phyloP scores from a whole-genome alignment of 2,888 invertebrate genomes.

The Sarcophaga rosellei region DNA sequence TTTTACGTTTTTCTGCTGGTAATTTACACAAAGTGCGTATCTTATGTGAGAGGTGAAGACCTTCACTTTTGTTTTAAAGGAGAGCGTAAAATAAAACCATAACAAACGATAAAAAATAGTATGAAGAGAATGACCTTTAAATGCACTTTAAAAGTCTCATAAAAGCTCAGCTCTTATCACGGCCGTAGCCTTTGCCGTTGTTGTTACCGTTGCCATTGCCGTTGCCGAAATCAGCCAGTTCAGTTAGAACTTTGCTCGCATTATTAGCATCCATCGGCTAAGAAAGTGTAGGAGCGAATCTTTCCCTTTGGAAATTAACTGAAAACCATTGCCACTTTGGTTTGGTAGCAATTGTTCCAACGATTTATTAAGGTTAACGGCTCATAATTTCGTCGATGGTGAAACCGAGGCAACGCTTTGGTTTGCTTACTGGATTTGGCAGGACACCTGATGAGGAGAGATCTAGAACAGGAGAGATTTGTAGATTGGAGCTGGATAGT shows the following conservation, averaged over 20 bases:
- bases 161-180: not conserved
- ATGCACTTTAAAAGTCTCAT: not conserved
- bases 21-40: conserved; percentile 46
- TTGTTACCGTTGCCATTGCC: too few relatives aligned
- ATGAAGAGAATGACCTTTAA: not conserved
- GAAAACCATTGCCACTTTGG: conserved; percentile 61
- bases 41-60: conserved; percentile 42
- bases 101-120: too few relatives aligned
- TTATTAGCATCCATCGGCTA: not conserved
- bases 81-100: too few relatives aligned
- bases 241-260: not conserved
- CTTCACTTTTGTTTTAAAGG: conserved; percentile 24
- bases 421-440: conserved; percentile 74
- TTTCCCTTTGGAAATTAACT: conserved; percentile 43
- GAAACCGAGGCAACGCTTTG: conserved; percentile 86
- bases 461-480: conserved; percentile 81
- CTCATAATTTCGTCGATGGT: conserved; percentile 95
- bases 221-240: not conserved
- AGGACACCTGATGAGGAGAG: conserved; percentile 82
- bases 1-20: not conserved
- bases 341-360: conserved; percentile 13
- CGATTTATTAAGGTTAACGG: conserved; percentile 83
- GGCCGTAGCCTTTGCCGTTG: not conserved
- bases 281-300: not conserved
- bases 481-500: conserved; percentile 2